Evolutionary conservation across 2,888 invertebrate species (phyloP), one percentile per base, ranked within the genome.

Genomic region (Ophion slaviceki): DNA sequence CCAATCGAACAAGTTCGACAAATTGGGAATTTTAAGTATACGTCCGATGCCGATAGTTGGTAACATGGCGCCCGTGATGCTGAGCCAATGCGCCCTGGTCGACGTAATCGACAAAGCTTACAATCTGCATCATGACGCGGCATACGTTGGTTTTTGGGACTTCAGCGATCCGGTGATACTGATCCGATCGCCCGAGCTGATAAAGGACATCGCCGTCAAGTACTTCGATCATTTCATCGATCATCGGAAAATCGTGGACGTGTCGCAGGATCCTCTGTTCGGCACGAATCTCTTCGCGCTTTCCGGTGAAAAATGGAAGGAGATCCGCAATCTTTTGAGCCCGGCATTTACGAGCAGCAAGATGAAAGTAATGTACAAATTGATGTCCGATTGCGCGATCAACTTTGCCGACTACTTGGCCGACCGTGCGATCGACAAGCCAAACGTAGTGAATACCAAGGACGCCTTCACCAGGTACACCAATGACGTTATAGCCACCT

Each of bases 401-500:
- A 82, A 80, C 32, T 88, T 86, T 45, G 66, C 78, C 1, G 47
- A 80, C 40, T 82, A 79, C 66, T 67, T 88, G 8, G 24, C 62
- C 17, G 82, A 90, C 1, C 87, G 87, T 64, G 61, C 80, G 10
- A 17, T 14, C 1, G 45, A 17, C 10, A 10, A 47, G 11, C 32
- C 75, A 1, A 75, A 62, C 8, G 28, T 62, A 1, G 1, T 74
- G 1, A 45, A 75, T n/a, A 32, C 62, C 2, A 74, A 62, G 45
- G 74, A 74, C 5, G 28, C 7, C 2, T 74, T 74, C 4, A 45
- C 95, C 0, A 94, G 95, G 1, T 96, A 95, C 87, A 94, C 95
- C 0, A 96, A 94, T 89, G 96, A 96, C 90, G 95, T 96, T 28
- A 96, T 96, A 28, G 96, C 96, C 0, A 95, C 95, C 0, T 93